Base-by-base conservation (phyloP, 2,113 vertebrate species). In the Smithornis capensis region DNA sequence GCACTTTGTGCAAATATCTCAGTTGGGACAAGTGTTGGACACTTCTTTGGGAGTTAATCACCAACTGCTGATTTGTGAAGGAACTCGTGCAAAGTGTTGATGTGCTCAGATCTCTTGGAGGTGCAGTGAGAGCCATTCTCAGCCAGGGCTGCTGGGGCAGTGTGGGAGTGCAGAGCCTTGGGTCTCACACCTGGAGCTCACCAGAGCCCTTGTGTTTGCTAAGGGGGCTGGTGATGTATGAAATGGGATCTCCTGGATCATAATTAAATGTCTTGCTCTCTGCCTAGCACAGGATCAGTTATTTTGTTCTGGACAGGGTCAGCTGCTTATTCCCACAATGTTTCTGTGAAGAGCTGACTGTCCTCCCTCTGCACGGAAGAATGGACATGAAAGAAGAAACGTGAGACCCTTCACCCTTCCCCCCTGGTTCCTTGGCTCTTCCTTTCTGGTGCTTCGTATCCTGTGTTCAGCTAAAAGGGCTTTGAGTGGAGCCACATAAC, bases 111-210 rank as follows among this genome's bases (percentile, higher is more conserved):
- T 67, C 47, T 22, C 13, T 14, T 64, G 69, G 31, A 40, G 63
- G 10, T 64, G 22, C 67, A 47, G 19, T 11, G 49, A 28, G 33
- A 19, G 19, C 14, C 0, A 18, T 19, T 57, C 65, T 49, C 25
- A 22, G 31, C 0, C 0, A 31, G 28, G 59, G 44, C 63, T 84
- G 40, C 60, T 59, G 38, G 35, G 53, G 29, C 33, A 12, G 33
- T 0, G 19, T 19, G 63, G 71, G 10, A 2, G 2, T 57, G 38
- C 47, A 79, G 47, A 88, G 40, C 57, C 44, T 38, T 60, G 1
- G 2, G 31, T 47, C 31, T 24, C 8, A 8, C 42, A 6, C 24
- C 3, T 0, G 0, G n/a, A 38, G 40, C 50, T 68, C 6, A 0
- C 15, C 28, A 27, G 38, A 69, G 67, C 83, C 42, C 55, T 62